phyloP scores from a whole-genome alignment of 92 coral and sea anemone genomes.

The Metridium senile region DNA sequence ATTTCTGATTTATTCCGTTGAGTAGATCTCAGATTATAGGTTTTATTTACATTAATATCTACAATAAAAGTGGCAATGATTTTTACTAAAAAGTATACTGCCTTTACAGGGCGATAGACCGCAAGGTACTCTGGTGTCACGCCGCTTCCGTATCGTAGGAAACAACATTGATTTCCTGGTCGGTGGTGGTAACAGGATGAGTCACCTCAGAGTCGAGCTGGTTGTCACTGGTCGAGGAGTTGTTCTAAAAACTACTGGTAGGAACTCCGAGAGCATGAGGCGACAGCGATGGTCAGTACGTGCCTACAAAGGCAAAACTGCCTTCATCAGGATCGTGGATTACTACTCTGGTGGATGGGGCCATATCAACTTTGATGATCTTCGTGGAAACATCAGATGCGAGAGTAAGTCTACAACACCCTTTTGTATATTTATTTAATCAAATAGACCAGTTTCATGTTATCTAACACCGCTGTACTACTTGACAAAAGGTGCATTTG shows the following conservation, averaged over 20 bases:
- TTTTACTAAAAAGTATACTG: no score
- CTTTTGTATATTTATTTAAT: no score
- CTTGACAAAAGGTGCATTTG: no score
- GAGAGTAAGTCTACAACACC: constrained; percentile 51
- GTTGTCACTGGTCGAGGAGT: constrained; percentile 60
- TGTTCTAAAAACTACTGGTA: constrained; percentile 50
- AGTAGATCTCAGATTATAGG: no score
- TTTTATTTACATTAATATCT: no score
- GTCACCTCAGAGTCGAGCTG: constrained; percentile 46
- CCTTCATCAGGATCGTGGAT: constrained; percentile 56
- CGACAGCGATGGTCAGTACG: constrained; percentile 56
- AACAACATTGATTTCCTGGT: constrained; percentile 52
- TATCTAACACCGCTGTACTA: no score
- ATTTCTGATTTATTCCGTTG: no score
- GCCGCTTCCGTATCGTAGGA: constrained; percentile 50
- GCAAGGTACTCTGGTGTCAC: constrained; percentile 43
- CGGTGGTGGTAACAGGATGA: constrained; percentile 53
- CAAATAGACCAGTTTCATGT: no score
- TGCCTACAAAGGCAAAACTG: constrained; percentile 41
- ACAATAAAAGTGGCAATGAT: no score
- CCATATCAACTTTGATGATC: constrained; percentile 69
- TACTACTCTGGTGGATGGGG: constrained; percentile 62
- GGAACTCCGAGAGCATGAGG: constrained; percentile 47
- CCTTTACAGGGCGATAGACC: constrained; percentile 51
- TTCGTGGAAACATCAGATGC: constrained; percentile 65